Evolutionary conservation across 2,888 invertebrate genomes (phyloP).

Genomic region (Caenorhabditis sp.): DNA sequence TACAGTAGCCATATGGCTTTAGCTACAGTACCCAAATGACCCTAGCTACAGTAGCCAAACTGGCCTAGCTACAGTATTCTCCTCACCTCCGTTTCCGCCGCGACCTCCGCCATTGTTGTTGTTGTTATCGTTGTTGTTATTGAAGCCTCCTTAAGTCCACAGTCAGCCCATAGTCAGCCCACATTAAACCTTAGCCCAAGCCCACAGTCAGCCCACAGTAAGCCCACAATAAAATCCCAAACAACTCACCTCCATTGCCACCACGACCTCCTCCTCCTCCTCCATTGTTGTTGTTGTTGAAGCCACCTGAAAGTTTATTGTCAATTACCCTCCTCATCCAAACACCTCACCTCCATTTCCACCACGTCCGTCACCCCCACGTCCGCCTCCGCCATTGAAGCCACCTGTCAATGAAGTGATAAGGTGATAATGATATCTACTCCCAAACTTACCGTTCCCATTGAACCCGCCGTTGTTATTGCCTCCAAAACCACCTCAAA

Average conservation of each 20-base stretch:
- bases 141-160: not conserved
- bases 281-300: slow-evolving; percentile 6
- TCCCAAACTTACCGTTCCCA: not conserved
- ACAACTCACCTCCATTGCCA: not conserved
- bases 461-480: slow-evolving; percentile 12
- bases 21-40: too few relatives aligned
- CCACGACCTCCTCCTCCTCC: slow-evolving; percentile 31
- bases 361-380: slow-evolving; percentile 21
- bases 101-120: slow-evolving; percentile 6
- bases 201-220: too few relatives aligned
- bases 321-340: not conserved
- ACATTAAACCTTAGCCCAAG: too few relatives aligned
- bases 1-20: too few relatives aligned
- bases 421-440: too few relatives aligned
- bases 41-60: too few relatives aligned
- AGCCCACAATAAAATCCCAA: not conserved
- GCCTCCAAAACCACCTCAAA: not conserved
- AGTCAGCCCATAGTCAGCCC: not conserved
- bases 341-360: slow-evolving; percentile 16
- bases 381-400: slow-evolving; percentile 25
- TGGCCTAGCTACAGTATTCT: too few relatives aligned
- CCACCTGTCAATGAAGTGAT: too few relatives aligned
- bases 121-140: not conserved
- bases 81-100: slow-evolving; percentile 5
- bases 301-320: not conserved